These are phyloP conservation scores for Drosophila dunni DNA, from an alignment of 1,140 invertebrate species.

Conservation along the genomic window DNA sequence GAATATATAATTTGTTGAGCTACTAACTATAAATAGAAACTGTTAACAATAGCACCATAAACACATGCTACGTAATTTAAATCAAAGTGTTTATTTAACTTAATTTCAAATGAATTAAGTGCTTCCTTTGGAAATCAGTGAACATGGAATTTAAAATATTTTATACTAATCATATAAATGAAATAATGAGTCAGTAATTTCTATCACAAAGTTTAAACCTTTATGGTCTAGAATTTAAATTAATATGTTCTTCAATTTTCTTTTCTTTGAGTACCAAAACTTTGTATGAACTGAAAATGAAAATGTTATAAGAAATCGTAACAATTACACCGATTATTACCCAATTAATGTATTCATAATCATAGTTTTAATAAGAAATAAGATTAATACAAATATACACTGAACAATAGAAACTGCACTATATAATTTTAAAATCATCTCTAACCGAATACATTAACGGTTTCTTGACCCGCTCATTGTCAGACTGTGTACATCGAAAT, in stretches of 20 bases:
- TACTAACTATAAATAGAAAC: not conserved
- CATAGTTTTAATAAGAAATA: conserved; percentile 43
- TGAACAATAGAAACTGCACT: not conserved
- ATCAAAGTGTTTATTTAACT: not conserved
- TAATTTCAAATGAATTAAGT: not conserved
- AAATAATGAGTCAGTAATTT: no score
- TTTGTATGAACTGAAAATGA: no score
- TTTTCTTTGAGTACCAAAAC: no score
- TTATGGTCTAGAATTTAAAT: no score
- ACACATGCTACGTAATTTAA: not conserved
- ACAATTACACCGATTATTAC: no score
- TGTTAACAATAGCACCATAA: not conserved
- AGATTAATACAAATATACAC: no score
- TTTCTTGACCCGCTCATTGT: not conserved
- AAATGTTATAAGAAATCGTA: no score
- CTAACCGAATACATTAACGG: not conserved
- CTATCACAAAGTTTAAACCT: no score
- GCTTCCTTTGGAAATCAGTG: no score
- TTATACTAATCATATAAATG: no score
- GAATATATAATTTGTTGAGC: not conserved
- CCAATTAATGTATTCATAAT: conserved; percentile 25
- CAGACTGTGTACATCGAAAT: not conserved
- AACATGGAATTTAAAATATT: no score
- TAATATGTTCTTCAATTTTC: no score
- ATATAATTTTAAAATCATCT: not conserved